Conservation (phyloP, 2,888 invertebrate genomes). For the Andrena flavipes region DNA sequence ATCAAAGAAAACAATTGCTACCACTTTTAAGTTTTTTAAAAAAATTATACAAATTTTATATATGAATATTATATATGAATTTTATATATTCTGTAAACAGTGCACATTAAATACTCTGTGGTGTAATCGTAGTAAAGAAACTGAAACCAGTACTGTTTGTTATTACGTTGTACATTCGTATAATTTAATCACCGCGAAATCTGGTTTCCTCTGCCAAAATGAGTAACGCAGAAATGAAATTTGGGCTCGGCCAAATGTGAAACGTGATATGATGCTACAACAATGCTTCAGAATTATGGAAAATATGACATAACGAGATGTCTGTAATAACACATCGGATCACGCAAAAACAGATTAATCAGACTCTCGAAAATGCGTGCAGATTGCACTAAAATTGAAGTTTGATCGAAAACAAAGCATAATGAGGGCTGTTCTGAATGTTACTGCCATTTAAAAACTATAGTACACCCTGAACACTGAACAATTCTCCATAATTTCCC, state of each 20-base stretch:
- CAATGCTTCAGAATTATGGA: neutral
- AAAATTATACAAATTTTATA: too few species aligned
- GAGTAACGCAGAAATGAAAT: slow-evolving; percentile 17
- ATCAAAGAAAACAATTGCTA: too few species aligned
- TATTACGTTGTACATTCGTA: neutral
- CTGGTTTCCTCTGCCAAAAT: neutral
- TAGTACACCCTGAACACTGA: too few species aligned
- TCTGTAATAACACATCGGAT: slow-evolving; percentile 14
- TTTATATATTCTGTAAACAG: too few species aligned
- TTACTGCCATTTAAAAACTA: too few species aligned
- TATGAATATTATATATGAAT: too few species aligned
- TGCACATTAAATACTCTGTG: too few species aligned
- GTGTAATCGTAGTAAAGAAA: too few species aligned
- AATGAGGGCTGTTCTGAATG: neutral
- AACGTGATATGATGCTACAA: slow-evolving; percentile 7
- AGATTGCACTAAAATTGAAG: neutral
- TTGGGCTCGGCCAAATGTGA: slow-evolving; percentile 9
- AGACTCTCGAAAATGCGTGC: neutral
- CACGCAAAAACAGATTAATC: slow-evolving; percentile 15
- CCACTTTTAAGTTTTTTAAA: too few species aligned
- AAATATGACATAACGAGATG: slow-evolving; percentile 2
- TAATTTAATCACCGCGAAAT: slow-evolving; percentile 28
- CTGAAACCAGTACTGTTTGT: neutral
- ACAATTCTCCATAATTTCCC: too few species aligned
- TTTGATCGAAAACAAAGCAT: neutral